A percentile compares a stretch with the other conserved stretches of the same genome.
These are phyloP conservation scores for Micropoecilia bifurca DNA, from an alignment of 2,797 vertebrate genomes.

Conservation along the genomic window DNA sequence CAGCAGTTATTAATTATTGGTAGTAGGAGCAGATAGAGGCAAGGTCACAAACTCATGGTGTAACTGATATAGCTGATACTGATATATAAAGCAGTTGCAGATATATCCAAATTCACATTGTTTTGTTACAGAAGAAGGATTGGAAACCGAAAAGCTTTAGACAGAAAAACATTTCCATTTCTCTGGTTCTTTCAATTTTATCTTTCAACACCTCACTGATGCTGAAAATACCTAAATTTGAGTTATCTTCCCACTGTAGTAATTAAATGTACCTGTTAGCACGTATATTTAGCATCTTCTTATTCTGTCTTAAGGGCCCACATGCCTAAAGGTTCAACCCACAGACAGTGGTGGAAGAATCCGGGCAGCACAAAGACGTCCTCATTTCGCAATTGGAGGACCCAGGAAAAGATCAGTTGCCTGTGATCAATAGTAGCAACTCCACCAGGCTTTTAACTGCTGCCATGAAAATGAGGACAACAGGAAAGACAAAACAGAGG, in stretches of 20 bases:
- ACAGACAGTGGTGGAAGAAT: slow-evolving; percentile 87
- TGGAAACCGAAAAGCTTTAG: not conserved
- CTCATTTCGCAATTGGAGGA: slow-evolving; percentile 83
- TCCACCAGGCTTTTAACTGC: slow-evolving; percentile 88
- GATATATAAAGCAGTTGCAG: no score
- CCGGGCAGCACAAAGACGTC: slow-evolving; percentile 79
- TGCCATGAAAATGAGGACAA: slow-evolving; percentile 77
- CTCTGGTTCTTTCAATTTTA: not conserved
- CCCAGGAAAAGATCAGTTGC: slow-evolving; percentile 78
- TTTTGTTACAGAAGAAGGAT: no score
- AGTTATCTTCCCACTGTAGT: not conserved
- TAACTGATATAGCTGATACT: not conserved
- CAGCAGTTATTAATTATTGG: not conserved
- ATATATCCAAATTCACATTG: no score
- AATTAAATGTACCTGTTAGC: not conserved
- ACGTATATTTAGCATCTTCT: not conserved
- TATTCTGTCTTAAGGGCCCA: slow-evolving; percentile 57
- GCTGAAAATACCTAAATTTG: not conserved
- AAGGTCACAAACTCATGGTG: not conserved
- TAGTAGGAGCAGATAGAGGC: not conserved
- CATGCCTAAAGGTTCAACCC: slow-evolving; percentile 68
- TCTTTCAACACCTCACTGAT: not conserved
- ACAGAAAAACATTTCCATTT: not conserved
- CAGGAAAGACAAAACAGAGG: slow-evolving; percentile 46
- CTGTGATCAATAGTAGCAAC: slow-evolving; percentile 86